Percentiles rank a stretch among this genome's conserved stretches.
Conservation (phyloP, 1,140 invertebrate genomes). For the Procambarus clarkii region DNA sequence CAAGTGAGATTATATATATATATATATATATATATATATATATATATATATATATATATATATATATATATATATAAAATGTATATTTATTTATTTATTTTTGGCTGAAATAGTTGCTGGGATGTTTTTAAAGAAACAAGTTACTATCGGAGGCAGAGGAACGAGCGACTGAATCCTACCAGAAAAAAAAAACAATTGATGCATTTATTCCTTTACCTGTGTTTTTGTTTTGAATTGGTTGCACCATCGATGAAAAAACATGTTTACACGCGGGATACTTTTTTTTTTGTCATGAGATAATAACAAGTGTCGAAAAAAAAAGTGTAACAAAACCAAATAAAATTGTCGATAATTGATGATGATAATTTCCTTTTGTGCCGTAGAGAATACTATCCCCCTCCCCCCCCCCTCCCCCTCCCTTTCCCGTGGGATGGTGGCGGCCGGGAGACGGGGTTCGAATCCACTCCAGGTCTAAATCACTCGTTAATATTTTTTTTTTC, state of each 20-base stretch:
- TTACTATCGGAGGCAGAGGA: slow-evolving; percentile 67
- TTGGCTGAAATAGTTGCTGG: slow-evolving; percentile 26
- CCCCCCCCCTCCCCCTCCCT: too few species aligned
- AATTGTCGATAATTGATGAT: slow-evolving; percentile 28
- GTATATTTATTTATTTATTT: too few species aligned
- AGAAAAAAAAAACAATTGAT: neutral
- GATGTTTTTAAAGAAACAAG: slow-evolving; percentile 56
- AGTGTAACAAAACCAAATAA: slow-evolving; percentile 13
- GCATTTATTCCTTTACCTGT: neutral
- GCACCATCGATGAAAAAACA: slow-evolving; percentile 67
- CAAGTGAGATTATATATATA: slow-evolving; percentile 17
- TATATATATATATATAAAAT: too few species aligned
- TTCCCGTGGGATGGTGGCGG: neutral
- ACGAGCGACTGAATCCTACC: slow-evolving; percentile 60
- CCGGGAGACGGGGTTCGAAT: neutral
- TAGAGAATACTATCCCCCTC: slow-evolving; percentile 2
- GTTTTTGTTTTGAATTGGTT: slow-evolving; percentile 39
- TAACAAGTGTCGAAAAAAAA: neutral
- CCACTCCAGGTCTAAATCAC: neutral
- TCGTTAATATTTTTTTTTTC: too few species aligned
- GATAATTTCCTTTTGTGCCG: slow-evolving; percentile 18
- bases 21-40: too few species aligned
- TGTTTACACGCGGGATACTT: slow-evolving; percentile 56
- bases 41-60: too few species aligned
- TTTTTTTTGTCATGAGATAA: neutral